phyloP scores from a whole-genome alignment of 2,113 vertebrate genomes.

The Ardeotis arabs region DNA sequence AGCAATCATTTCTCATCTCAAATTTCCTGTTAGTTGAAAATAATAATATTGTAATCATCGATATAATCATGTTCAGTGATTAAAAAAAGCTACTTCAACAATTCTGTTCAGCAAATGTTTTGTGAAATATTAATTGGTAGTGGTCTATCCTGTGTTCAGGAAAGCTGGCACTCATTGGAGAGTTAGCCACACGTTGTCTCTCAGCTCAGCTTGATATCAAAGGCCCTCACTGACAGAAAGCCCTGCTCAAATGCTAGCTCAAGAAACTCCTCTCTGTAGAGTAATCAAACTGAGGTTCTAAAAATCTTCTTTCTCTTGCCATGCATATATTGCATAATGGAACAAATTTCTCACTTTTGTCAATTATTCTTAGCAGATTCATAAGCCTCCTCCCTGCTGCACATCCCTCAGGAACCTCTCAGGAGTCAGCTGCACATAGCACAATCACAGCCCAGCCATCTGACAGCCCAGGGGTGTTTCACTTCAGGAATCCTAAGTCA shows the following conservation, averaged over 20 bases:
- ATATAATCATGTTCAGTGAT: rapidly evolving
- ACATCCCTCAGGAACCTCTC: neutral
- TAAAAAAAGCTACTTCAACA: neutral
- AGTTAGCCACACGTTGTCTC: neutral
- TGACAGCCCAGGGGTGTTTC: neutral
- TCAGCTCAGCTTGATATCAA: neutral
- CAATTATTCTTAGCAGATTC: neutral
- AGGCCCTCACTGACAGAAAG: neutral
- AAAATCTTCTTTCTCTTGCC: neutral
- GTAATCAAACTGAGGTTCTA: neutral
- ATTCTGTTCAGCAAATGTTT: neutral
- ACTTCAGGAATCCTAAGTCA: neutral
- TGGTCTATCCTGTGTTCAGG: neutral
- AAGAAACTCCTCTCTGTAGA: neutral
- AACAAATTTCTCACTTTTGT: neutral
- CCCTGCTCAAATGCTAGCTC: neutral
- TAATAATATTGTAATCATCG: neutral
- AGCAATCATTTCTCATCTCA: neutral
- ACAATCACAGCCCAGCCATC: neutral
- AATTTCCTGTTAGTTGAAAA: conserved; percentile 2
- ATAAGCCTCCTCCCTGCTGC: neutral
- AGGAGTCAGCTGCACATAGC: neutral
- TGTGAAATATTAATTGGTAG: neutral
- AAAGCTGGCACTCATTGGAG: neutral
- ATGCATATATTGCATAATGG: neutral